Conservation (phyloP, 2,113 vertebrate genomes). For the Ameiurus melas region DNA sequence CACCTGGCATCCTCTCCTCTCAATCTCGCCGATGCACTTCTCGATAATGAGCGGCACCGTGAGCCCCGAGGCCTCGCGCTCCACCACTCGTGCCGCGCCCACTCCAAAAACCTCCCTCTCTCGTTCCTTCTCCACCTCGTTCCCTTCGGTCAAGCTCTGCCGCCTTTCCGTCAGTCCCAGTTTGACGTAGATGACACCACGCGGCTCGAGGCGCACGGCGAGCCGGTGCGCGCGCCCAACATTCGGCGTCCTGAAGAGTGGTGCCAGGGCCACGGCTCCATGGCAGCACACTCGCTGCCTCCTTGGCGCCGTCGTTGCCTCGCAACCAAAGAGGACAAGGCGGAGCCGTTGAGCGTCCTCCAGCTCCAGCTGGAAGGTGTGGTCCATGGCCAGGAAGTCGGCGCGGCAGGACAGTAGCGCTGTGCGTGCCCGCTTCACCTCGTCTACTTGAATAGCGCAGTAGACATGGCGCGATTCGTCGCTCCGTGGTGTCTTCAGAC, state of each 20-base stretch:
- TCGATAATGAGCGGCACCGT: constrained; percentile 90
- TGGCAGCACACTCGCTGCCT: constrained; percentile 92
- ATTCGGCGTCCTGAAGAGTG: constrained; percentile 88
- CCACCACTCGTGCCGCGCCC: constrained; percentile 88
- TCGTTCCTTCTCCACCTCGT: constrained; percentile 68
- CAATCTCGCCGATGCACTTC: constrained; percentile 94
- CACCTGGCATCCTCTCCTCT: constrained; percentile 98
- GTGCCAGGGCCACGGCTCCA: constrained; percentile 87
- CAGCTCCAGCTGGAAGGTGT: constrained; percentile 97
- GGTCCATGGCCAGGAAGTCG: constrained; percentile 94
- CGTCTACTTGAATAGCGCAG: constrained; percentile 98
- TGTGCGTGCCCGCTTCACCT: constrained; percentile 94
- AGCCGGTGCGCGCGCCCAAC: constrained; percentile 88
- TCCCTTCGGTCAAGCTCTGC: constrained; percentile 88
- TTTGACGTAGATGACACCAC: constrained; percentile 95
- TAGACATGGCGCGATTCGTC: constrained; percentile 92
- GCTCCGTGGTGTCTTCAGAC: constrained; percentile 89
- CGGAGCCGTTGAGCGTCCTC: constrained; percentile 98
- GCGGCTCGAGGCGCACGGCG: constrained; percentile 92
- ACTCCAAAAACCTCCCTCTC: constrained; percentile 89
- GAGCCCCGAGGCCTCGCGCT: constrained; percentile 84
- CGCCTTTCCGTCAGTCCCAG: constrained; percentile 93
- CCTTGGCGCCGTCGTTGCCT: constrained; percentile 78
- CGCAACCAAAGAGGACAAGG: constrained; percentile 96
- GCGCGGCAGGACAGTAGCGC: constrained; percentile 92